phyloP scores from a whole-genome alignment of 2,888 invertebrate species.

The Sycophila texana region DNA sequence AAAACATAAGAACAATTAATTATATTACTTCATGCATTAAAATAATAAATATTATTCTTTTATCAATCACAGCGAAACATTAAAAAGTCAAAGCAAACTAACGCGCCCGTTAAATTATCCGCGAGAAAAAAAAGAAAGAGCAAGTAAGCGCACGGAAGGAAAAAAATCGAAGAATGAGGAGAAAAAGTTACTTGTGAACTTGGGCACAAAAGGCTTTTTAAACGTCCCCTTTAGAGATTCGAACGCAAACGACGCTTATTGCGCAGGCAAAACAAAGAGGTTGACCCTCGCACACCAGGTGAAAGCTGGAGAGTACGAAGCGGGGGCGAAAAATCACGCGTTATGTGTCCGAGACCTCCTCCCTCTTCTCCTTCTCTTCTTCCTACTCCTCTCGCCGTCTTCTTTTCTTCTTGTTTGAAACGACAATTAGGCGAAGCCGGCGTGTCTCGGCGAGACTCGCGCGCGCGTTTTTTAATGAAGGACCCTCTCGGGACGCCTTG shows the following conservation, averaged over 20 bases:
- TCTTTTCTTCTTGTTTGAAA: constrained; percentile 7
- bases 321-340: not conserved
- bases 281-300: not conserved
- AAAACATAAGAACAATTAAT: too few relatives aligned
- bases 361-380: not conserved
- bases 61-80: too few relatives aligned
- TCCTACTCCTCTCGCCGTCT: not conserved
- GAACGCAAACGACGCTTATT: constrained; percentile 18
- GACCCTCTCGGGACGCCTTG: constrained; percentile 26
- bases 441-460: constrained; percentile 9
- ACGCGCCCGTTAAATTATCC: not conserved
- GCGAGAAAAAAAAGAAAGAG: not conserved
- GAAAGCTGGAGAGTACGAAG: not conserved
- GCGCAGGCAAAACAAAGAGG: constrained; percentile 10
- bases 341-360: not conserved
- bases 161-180: not conserved
- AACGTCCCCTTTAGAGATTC: not conserved
- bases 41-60: too few relatives aligned
- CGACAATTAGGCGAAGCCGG: constrained; percentile 39
- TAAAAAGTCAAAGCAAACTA: too few relatives aligned
- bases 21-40: too few relatives aligned
- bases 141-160: too few relatives aligned
- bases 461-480: constrained; percentile 43
- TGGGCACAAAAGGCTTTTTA: constrained; percentile 6
- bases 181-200: not conserved